Evolutionary conservation across 2,888 invertebrate genomes (phyloP).

Genomic region (Octonoba sinensis): DNA sequence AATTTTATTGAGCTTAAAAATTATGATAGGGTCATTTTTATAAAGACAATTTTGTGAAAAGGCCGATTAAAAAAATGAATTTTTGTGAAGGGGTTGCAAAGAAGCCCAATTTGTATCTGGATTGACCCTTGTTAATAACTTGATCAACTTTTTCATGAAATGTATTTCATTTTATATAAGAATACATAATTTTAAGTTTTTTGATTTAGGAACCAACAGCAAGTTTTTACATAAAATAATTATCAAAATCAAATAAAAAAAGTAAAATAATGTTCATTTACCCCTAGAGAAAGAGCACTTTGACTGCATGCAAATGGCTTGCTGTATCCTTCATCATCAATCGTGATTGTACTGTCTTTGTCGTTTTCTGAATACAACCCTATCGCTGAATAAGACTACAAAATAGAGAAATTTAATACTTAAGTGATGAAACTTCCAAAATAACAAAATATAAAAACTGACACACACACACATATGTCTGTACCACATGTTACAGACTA

Average conservation of each 20-base stretch:
- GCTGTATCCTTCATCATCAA: conserved; percentile 56
- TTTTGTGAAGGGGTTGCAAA: too few species aligned
- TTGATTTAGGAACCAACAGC: too few species aligned
- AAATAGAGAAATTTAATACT: conserved; percentile 1
- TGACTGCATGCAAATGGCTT: conserved; percentile 63
- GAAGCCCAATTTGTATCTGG: too few species aligned
- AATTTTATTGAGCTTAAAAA: too few species aligned
- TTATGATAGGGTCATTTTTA: too few species aligned
- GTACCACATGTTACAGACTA: not conserved
- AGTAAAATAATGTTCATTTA: conserved; percentile 70
- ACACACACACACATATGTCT: not conserved
- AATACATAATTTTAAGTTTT: too few species aligned
- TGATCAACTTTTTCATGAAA: too few species aligned
- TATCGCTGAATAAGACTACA: conserved; percentile 48
- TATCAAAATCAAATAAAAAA: too few species aligned
- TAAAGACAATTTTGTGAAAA: too few species aligned
- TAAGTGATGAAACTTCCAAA: not conserved
- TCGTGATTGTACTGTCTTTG: conserved; percentile 45
- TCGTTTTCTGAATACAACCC: conserved; percentile 55
- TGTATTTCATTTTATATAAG: too few species aligned
- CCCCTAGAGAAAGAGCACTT: conserved; percentile 75
- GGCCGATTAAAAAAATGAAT: too few species aligned
- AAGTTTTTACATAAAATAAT: not conserved
- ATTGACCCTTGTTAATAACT: too few species aligned
- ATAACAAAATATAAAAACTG: not conserved